Evolutionary conservation across 2,888 invertebrate species (phyloP).

Genomic region (Tetrapedia diversipes): DNA sequence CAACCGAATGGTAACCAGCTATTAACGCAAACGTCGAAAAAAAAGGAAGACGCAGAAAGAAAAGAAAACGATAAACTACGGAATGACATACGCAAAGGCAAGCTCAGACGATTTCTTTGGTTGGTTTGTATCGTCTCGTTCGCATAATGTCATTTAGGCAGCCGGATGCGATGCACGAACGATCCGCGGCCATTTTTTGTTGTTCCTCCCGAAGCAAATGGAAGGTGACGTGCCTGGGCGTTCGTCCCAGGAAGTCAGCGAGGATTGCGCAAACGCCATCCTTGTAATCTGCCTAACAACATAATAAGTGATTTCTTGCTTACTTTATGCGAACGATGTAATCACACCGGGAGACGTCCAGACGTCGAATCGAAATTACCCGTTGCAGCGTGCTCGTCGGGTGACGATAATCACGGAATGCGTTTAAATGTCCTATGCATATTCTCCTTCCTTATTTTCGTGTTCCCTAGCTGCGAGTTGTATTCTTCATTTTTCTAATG

Average conservation of each 20-base stretch:
- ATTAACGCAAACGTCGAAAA: no score
- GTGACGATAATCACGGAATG: slow-evolving; percentile 54
- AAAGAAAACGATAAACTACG: neutral
- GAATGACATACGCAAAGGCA: neutral
- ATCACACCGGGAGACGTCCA: slow-evolving; percentile 48
- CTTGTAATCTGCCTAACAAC: slow-evolving; percentile 65
- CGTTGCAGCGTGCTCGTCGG: slow-evolving; percentile 37
- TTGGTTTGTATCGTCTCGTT: neutral
- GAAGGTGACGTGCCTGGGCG: slow-evolving; percentile 14
- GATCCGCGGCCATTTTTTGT: neutral
- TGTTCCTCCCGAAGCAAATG: neutral
- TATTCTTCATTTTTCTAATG: no score
- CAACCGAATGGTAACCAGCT: neutral
- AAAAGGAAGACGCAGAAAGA: neutral
- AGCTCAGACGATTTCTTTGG: neutral
- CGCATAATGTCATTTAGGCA: slow-evolving; percentile 22
- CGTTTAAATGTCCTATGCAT: slow-evolving; percentile 29
- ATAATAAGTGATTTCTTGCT: slow-evolving; percentile 66
- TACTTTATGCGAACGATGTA: slow-evolving; percentile 56
- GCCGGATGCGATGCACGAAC: neutral
- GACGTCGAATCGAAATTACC: slow-evolving; percentile 47
- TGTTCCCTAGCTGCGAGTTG: no score
- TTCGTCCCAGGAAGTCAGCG: slow-evolving; percentile 49
- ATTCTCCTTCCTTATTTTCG: no score
- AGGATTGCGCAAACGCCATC: slow-evolving; percentile 60